These are phyloP conservation scores for Miltochrista miniata DNA, from an alignment of 2,888 invertebrate genomes.

Conservation along the genomic window DNA sequence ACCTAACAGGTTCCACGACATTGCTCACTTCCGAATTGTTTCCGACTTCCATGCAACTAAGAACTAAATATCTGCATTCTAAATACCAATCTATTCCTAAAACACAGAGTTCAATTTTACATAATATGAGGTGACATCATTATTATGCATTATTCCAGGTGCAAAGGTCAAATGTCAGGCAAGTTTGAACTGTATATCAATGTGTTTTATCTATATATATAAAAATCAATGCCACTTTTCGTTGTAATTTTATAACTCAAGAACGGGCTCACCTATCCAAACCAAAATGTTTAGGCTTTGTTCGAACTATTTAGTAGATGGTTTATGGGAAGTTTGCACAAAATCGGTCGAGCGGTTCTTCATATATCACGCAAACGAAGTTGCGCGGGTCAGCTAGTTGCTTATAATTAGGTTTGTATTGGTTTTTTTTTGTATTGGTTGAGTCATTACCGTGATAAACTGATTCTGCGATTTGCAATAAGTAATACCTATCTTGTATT, in stretches of 20 bases:
- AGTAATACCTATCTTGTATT: background rate
- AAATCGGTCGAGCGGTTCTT: too few species aligned
- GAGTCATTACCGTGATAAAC: conserved; percentile 15
- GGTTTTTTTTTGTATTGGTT: conserved; percentile 1
- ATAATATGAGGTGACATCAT: background rate
- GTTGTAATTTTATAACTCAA: too few species aligned
- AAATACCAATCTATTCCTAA: conserved; percentile 8
- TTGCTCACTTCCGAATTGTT: conserved; percentile 34
- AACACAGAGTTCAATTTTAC: background rate
- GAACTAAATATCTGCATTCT: background rate
- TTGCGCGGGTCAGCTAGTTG: too few species aligned
- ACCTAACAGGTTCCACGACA: conserved; percentile 8
- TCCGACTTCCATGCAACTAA: conserved; percentile 9
- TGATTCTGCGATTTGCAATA: conserved; percentile 18
- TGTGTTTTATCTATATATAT: conserved; percentile 9
- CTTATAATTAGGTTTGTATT: too few species aligned
- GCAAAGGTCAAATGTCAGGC: conserved; percentile 16
- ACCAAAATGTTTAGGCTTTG: too few species aligned
- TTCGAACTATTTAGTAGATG: too few species aligned
- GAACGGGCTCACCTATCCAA: too few species aligned
- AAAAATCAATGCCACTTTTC: too few species aligned
- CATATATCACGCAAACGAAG: too few species aligned
- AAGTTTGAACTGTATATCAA: conserved; percentile 21
- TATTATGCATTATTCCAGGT: conserved; percentile 16
- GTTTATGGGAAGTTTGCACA: too few species aligned